Conservation (phyloP, 2,888 invertebrate species). For the Diaprepes abbreviatus region DNA sequence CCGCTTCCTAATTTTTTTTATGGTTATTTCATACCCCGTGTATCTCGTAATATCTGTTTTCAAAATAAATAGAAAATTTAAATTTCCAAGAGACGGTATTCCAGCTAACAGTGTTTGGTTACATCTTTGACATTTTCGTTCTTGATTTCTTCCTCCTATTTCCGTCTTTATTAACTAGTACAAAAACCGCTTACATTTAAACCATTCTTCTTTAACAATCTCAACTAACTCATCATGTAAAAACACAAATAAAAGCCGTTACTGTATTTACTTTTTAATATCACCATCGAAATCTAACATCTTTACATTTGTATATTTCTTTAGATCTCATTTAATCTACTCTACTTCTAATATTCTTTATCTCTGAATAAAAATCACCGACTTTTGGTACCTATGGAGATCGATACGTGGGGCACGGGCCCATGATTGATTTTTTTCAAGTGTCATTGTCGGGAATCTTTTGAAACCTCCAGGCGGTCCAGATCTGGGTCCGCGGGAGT, state of each 20-base stretch:
- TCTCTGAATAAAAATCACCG: slow-evolving; percentile 29
- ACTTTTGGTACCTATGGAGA: slow-evolving; percentile 24
- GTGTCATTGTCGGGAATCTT: slow-evolving; percentile 58
- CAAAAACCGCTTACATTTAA: too few species aligned
- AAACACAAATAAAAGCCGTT: neutral
- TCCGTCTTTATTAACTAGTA: too few species aligned
- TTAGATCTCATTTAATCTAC: slow-evolving; percentile 2
- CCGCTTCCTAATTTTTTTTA: too few species aligned
- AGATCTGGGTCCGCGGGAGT: slow-evolving; percentile 46
- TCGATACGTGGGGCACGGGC: slow-evolving; percentile 51
- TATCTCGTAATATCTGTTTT: too few species aligned
- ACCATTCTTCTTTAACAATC: too few species aligned
- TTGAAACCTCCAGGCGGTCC: slow-evolving; percentile 49
- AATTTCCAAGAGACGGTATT: too few species aligned
- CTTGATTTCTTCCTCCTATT: too few species aligned
- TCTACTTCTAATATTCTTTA: slow-evolving; percentile 28
- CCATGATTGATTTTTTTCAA: slow-evolving; percentile 56
- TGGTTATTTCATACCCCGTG: too few species aligned
- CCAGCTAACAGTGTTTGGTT: too few species aligned
- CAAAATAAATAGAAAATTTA: too few species aligned
- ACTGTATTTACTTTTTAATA: slow-evolving; percentile 14
- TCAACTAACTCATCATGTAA: too few species aligned
- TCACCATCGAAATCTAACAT: neutral
- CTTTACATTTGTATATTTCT: slow-evolving; percentile 1
- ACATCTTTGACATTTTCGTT: too few species aligned